Evolutionary conservation across 2,797 vertebrate genomes (phyloP), one percentile per base, ranked within the genome.

Genomic region (Pachyuromys duprasi): DNA sequence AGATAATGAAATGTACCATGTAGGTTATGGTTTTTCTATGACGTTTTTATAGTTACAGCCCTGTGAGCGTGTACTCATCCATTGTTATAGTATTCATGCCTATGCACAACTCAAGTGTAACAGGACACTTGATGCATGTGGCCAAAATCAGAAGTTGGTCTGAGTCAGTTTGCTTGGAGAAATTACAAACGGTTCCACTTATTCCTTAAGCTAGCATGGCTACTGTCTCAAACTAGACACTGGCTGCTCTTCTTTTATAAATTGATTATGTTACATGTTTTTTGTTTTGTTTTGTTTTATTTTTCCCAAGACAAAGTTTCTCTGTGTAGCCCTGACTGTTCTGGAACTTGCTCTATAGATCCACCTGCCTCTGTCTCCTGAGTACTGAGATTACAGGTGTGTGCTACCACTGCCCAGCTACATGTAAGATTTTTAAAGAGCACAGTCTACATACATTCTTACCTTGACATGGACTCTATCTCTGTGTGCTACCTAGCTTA

Each of bases 101-200:
- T 69, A 62, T 14, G 65, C 5, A 62, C 13, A 82, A 74, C 39
- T 9, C 9, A 92, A 87, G 24, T 22, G 3, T 82, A 89, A 78
- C 0, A 89, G 69, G n/a, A 42, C 2, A 89, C 24, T 49, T 72
- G 36, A 33, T n/a, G 45, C 42, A 60, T 33, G 7, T 65, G 55
- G 74, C 70, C 78, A 42, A 95, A 53, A 80, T 84, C 53, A 91
- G 95, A 90, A 93, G 26, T 0, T 69, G 26, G 22, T 69, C 81
- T 53, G 72, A 81, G 79, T 42, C 11, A 42, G 57, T 80, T 91
- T 91, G 86, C 11, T 74, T 9, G n/a, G 42, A 75, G 36, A 84
- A 84, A 69, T 49, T 24, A 94, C 72, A 93, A 89, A 76, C 33
- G 60, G 67, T 53, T 60, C 28, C 36, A 67, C 33, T 28, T 75